These are phyloP conservation scores for Lottia gigantea DNA, from an alignment of 2,888 invertebrate genomes.

Conservation along the genomic window DNA sequence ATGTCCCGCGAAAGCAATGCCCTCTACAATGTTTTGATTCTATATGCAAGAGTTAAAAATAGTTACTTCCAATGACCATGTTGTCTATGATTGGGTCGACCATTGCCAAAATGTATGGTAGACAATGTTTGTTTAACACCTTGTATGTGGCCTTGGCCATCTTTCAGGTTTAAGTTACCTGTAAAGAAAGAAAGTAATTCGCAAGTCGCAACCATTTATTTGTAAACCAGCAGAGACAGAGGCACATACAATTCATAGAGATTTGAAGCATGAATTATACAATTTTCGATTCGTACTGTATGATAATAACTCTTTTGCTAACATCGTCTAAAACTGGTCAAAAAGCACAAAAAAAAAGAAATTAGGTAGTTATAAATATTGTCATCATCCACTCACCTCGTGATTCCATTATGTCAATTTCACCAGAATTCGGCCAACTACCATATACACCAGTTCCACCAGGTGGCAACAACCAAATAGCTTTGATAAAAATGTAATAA, in stretches of 20 bases:
- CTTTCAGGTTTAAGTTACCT: not conserved
- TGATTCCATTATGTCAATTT: slow-evolving; percentile 79
- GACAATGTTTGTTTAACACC: slow-evolving; percentile 65
- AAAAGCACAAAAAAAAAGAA: no score
- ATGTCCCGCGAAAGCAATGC: no score
- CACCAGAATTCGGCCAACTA: slow-evolving; percentile 78
- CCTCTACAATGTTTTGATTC: no score
- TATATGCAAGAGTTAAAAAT: not conserved
- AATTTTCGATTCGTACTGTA: no score
- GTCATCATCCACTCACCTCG: slow-evolving; percentile 73
- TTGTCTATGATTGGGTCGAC: not conserved
- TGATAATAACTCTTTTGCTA: no score
- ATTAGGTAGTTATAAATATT: no score
- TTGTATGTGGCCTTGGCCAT: slow-evolving; percentile 25
- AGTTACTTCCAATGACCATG: not conserved
- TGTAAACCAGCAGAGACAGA: no score
- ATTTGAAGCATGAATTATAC: no score
- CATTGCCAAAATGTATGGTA: slow-evolving; percentile 76
- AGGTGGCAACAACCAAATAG: slow-evolving; percentile 79
- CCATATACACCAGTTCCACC: slow-evolving; percentile 73
- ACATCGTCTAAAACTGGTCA: no score
- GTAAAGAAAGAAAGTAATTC: not conserved
- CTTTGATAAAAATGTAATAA: slow-evolving; percentile 62
- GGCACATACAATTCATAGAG: no score
- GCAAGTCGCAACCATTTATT: no score